Conservation (phyloP, 2,888 invertebrate species). For the Tromatobia lineatoria region DNA sequence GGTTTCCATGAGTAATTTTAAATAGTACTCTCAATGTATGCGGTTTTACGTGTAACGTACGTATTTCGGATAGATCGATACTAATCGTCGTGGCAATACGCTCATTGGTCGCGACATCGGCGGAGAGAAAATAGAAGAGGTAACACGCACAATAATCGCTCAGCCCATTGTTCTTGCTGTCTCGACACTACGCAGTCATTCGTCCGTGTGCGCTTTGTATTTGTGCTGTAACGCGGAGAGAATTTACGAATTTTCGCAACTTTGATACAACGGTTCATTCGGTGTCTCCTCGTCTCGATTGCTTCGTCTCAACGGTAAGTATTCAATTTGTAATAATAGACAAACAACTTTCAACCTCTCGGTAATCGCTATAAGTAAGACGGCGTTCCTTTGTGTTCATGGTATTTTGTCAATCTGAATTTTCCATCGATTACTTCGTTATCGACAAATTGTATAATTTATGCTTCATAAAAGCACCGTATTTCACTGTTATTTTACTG, state of each 20-base stretch:
- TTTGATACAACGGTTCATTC: not conserved
- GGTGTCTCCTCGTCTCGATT: not conserved
- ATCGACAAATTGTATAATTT: not conserved
- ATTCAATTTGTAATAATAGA: not conserved
- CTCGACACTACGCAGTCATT: not conserved
- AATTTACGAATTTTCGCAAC: not conserved
- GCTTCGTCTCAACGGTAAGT: not conserved
- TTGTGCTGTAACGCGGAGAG: not conserved
- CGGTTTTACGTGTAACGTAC: not conserved
- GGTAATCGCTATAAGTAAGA: not conserved
- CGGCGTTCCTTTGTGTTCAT: not conserved
- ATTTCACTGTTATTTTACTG: slow-evolving; percentile 6
- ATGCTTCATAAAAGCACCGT: slow-evolving; percentile 1
- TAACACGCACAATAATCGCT: not conserved
- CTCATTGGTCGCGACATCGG: too few relatives aligned
- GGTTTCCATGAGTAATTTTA: not conserved
- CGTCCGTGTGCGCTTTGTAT: not conserved
- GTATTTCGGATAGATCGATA: not conserved
- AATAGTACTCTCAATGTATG: not conserved
- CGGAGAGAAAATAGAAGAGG: not conserved
- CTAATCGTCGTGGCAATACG: too few relatives aligned
- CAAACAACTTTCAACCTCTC: not conserved
- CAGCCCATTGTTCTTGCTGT: slow-evolving; percentile 5
- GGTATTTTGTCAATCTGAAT: not conserved
- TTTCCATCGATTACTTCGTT: not conserved